Evolutionary conservation across 2,113 vertebrate species (phyloP).

Genomic region (Cariama cristata): DNA sequence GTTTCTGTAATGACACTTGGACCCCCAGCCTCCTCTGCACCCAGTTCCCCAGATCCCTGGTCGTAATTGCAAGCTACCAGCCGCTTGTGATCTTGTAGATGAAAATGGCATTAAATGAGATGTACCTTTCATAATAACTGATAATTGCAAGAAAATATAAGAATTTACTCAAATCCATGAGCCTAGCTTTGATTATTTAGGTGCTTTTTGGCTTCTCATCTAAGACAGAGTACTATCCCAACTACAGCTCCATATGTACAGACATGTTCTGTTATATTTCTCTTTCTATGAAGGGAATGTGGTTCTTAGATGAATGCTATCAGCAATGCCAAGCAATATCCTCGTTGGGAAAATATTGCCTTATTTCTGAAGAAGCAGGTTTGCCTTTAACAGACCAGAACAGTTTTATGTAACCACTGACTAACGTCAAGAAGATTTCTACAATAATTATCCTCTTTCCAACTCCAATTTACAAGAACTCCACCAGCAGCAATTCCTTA

Average conservation of each 20-base stretch:
- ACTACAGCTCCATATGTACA: background rate
- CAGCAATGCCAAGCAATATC: background rate
- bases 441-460: background rate
- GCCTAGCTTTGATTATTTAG: background rate
- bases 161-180: background rate
- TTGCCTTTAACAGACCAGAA: background rate
- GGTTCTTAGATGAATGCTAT: background rate
- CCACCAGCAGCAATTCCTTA: background rate
- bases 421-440: slow-evolving; percentile 6
- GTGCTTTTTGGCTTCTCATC: background rate
- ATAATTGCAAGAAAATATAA: background rate
- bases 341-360: background rate
- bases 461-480: slow-evolving; percentile 13
- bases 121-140: background rate
- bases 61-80: background rate
- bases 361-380: background rate
- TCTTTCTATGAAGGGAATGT: background rate
- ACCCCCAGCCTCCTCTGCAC: background rate
- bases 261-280: background rate
- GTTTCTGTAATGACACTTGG: background rate
- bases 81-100: background rate
- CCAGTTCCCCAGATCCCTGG: background rate
- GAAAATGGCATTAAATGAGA: background rate
- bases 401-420: background rate
- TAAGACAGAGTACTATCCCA: background rate